Conservation (phyloP, 1,140 invertebrate species). For the Venustaconcha ellipsiformis region DNA sequence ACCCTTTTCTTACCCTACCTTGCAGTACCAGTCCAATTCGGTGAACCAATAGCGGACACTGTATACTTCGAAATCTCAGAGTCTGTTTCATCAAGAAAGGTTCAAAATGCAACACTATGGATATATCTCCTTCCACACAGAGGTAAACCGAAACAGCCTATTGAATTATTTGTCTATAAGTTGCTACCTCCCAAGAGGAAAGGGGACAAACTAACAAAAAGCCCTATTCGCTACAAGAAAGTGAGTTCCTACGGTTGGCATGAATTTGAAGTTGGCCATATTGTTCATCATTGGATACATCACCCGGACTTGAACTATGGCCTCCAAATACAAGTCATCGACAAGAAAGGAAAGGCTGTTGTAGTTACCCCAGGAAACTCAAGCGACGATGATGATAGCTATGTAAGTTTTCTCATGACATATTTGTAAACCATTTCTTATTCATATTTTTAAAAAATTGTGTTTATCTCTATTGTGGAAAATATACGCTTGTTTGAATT, state of each 20-base stretch:
- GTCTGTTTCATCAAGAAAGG: constrained; percentile 19
- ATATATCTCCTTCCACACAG: constrained; percentile 15
- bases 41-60: constrained; percentile 1
- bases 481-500: neutral
- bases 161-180: constrained; percentile 14
- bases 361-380: constrained; percentile 64
- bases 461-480: neutral
- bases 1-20: neutral
- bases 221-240: constrained; percentile 17
- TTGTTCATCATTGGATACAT: constrained; percentile 72
- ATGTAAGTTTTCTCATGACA: constrained; percentile 72
- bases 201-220: constrained; percentile 11
- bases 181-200: constrained; percentile 20
- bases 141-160: neutral
- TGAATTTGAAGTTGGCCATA: constrained; percentile 84
- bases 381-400: constrained; percentile 32
- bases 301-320: constrained; percentile 57
- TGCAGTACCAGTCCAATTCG: constrained; percentile 19
- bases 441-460: neutral
- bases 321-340: constrained; percentile 78
- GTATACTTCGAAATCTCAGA: constrained; percentile 26
- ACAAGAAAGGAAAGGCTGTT: constrained; percentile 85
- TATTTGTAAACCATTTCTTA: neutral
- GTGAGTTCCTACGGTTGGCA: constrained; percentile 75
- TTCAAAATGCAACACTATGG: constrained; percentile 25